Evolutionary conservation across 2,888 invertebrate genomes (phyloP).

Genomic region (Agrochola macilenta): DNA sequence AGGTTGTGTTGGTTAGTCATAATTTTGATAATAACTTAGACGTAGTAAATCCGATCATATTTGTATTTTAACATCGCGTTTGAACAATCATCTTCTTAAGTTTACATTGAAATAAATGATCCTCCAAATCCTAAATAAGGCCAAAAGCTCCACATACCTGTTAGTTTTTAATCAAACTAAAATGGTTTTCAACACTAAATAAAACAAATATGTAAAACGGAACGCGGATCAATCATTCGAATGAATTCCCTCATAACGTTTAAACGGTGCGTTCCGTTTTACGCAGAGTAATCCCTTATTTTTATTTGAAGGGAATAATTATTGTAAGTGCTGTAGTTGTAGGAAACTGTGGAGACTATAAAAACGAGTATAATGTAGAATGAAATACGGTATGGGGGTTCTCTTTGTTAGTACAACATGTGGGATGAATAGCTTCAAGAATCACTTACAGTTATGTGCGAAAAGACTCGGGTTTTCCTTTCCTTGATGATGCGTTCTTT

Average conservation of each 20-base stretch:
- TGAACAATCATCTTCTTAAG: background rate
- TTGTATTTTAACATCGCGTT: background rate
- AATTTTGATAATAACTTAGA: background rate
- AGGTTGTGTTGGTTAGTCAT: too few relatives aligned
- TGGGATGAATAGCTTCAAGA: conserved; percentile 28
- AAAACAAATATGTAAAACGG: conserved; percentile 72
- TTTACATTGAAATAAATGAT: background rate
- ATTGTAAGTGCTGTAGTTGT: conserved; percentile 80
- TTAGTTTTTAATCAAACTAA: conserved; percentile 79
- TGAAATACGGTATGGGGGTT: conserved; percentile 66
- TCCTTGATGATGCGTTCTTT: background rate
- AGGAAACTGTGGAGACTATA: conserved; percentile 70
- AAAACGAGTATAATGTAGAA: conserved; percentile 71
- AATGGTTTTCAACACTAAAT: conserved; percentile 69
- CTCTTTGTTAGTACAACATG: conserved; percentile 32
- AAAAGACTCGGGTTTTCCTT: conserved; percentile 14
- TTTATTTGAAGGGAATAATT: conserved; percentile 78
- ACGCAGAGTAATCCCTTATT: conserved; percentile 71
- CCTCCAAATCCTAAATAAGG: conserved; percentile 12
- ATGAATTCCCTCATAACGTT: conserved; percentile 73
- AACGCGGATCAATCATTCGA: conserved; percentile 77
- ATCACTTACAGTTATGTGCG: conserved; percentile 4
- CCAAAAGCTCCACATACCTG: conserved; percentile 12
- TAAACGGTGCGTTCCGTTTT: conserved; percentile 69
- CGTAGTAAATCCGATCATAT: background rate